Conservation (phyloP, 2,888 invertebrate species). For the Oscheius myriophilus region DNA sequence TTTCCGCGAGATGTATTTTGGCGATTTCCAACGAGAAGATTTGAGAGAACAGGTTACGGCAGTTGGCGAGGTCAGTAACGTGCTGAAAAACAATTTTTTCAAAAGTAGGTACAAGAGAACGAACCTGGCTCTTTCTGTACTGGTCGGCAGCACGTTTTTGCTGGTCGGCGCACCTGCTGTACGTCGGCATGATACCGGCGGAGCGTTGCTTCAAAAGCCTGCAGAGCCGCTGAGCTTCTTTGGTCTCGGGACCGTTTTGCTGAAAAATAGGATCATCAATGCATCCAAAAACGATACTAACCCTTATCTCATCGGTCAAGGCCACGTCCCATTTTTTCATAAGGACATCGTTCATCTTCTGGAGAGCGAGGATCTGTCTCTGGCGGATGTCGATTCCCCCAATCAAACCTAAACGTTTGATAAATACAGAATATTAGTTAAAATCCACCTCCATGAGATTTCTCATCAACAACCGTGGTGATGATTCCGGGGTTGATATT, state of each 20-base stretch:
- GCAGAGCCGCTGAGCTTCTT: constrained; percentile 17
- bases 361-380: constrained; percentile 82
- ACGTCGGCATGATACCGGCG: constrained; percentile 80
- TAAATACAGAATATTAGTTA: not conserved
- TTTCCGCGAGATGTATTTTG: constrained; percentile 55
- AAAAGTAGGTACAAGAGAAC: too few relatives aligned
- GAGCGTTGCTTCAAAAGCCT: constrained; percentile 36
- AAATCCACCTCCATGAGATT: constrained; percentile 83
- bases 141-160: constrained; percentile 97
- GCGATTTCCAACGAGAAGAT: constrained; percentile 49
- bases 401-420: constrained; percentile 79
- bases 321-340: constrained; percentile 35
- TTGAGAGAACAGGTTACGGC: constrained; percentile 59
- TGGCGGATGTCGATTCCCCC: constrained; percentile 97
- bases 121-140: constrained; percentile 86
- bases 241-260: constrained; percentile 22
- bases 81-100: constrained; percentile 77
- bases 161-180: constrained; percentile 93
- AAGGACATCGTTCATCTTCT: constrained; percentile 46
- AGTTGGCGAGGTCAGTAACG: constrained; percentile 54
- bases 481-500: constrained; percentile 91
- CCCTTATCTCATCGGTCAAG: constrained; percentile 26
- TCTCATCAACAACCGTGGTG: constrained; percentile 97
- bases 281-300: too few relatives aligned
- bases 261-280: not conserved